Evolutionary conservation across 2,797 vertebrate genomes (phyloP), one percentile per base, ranked within the genome.

Genomic region (Linurgus olivaceus): DNA sequence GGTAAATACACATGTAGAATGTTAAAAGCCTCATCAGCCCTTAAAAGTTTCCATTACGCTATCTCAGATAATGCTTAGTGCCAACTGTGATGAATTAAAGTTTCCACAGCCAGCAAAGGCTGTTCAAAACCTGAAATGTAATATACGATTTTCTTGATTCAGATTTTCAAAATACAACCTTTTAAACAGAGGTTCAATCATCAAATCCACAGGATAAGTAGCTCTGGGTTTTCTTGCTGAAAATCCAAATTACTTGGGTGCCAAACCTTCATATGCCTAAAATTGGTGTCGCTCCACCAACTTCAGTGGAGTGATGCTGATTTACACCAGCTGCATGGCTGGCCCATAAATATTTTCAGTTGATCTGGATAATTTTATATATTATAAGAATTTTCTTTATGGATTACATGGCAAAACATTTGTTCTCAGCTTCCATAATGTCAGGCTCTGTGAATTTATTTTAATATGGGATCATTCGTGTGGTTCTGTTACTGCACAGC

Each of bases 141-240:
- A 94, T 94, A 95, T 95, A 94, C 0, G 70, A 50, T 93, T 96
- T 94, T 95, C 93, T 86, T 91, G 82, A 96, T 95, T 90, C 85
- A 54, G 79, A 78, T 73, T 94, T 94, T 93, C 89, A 96, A 86
- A 96, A 93, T 40, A 86, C 85, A 96, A 86, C 90, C 93, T 96
- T 96, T 96, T 86, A 97, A 95, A 90, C n/a, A 84, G 87, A 94
- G 74, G 91, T 96, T 95, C 82, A 96, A 93, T 96, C 95, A 93
- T 94, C 96, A 96, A 76, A 95, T 96, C 95, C 95, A 88, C 96
- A 94, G 94, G 93, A 96, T 95, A 97, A 96, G 95, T 95, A 95
- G 94, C 94, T 95, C 89, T 93, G 89, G 72, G 42, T 94, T 97
- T 93, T 88, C 86, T 66, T 93, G 85, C 87, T 95, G 96, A 96